These are phyloP conservation scores for Thunnus maccoyii DNA, from an alignment of 2,113 vertebrate genomes.

Conservation along the genomic window DNA sequence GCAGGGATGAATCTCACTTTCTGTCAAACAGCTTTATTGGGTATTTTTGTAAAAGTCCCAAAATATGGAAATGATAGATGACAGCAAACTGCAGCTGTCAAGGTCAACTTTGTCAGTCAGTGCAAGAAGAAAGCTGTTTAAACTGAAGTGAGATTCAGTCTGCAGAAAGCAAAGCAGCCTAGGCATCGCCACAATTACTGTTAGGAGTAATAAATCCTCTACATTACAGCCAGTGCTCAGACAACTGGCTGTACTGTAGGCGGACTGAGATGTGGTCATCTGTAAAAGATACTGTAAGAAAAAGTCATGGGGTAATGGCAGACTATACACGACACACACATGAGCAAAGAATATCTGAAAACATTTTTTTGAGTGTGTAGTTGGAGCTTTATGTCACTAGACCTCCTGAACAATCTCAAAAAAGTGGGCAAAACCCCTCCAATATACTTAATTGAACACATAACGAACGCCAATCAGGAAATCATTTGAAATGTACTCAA, in stretches of 20 bases:
- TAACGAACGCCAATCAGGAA: neutral
- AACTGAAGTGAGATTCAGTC: conserved; percentile 12
- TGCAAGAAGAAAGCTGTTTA: conserved; percentile 45
- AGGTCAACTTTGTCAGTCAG: conserved; percentile 54
- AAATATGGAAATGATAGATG: conserved; percentile 19
- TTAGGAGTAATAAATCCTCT: neutral
- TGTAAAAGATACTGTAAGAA: conserved; percentile 22
- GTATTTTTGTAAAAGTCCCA: neutral
- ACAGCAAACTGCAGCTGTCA: conserved; percentile 41
- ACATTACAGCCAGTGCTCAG: conserved; percentile 18
- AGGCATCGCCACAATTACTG: neutral
- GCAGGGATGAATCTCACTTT: conserved; percentile 31
- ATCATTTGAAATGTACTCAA: neutral
- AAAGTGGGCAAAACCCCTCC: neutral
- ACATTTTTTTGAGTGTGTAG: conserved; percentile 12
- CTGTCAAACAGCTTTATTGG: conserved; percentile 21
- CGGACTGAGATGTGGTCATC: conserved; percentile 8
- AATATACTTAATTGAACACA: conserved; percentile 1
- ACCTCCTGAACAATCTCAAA: conserved; percentile 7
- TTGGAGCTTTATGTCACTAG: conserved; percentile 4
- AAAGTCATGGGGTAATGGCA: conserved; percentile 11
- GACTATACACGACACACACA: conserved; percentile 43
- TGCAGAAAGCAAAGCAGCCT: conserved; percentile 1
- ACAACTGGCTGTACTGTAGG: conserved; percentile 7
- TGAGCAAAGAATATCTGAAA: conserved; percentile 5